Conservation (phyloP, 2,888 invertebrate genomes). For the Suillia variegata region DNA sequence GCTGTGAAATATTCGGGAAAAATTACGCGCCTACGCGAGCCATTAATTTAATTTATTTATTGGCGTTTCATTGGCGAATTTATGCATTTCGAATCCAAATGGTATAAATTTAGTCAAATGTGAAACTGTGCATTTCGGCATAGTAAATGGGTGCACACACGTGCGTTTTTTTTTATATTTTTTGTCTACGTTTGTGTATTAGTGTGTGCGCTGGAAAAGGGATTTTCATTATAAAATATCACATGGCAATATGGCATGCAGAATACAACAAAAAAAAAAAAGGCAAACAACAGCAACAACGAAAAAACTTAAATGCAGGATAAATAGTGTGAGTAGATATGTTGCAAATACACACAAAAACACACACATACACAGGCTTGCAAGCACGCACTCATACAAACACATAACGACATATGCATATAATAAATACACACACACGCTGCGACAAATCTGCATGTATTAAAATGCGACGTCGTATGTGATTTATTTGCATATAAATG, state of each 20-base stretch:
- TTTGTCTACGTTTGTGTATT: constrained; percentile 13
- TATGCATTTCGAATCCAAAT: constrained; percentile 53
- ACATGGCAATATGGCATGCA: constrained; percentile 28
- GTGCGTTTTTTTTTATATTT: neutral
- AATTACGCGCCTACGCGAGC: constrained; percentile 34
- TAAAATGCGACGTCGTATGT: constrained; percentile 42
- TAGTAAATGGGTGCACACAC: constrained; percentile 24
- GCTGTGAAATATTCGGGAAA: constrained; percentile 13
- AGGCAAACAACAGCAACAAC: constrained; percentile 38
- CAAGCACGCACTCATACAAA: neutral
- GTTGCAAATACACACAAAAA: constrained; percentile 9
- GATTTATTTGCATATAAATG: constrained; percentile 57
- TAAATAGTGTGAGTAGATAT: constrained; percentile 54
- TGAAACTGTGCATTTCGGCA: constrained; percentile 55
- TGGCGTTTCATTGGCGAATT: constrained; percentile 59
- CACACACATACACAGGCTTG: too few relatives aligned
- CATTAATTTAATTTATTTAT: constrained; percentile 62
- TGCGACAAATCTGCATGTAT: neutral
- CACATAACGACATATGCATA: constrained; percentile 32
- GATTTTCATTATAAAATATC: constrained; percentile 59
- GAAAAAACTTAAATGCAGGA: constrained; percentile 50
- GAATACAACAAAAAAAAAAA: constrained; percentile 28
- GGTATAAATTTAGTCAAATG: constrained; percentile 56
- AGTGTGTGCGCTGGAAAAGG: constrained; percentile 37
- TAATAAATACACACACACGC: constrained; percentile 28